Base-by-base conservation (phyloP, 2,797 vertebrate genomes). In the Strix occidentalis region DNA sequence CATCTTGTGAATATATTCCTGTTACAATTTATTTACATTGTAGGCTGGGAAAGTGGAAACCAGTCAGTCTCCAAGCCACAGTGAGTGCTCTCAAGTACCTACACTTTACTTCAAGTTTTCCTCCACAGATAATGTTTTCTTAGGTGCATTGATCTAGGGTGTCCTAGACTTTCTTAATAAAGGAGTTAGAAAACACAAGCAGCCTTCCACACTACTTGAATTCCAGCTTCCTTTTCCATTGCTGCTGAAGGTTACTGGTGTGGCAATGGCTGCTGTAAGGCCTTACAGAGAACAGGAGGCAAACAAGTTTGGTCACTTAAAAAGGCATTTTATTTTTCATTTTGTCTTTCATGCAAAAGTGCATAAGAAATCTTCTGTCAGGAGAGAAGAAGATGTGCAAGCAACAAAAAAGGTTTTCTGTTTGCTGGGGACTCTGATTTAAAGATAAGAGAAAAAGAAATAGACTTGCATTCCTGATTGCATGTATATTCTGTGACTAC, bases 11-110 rank as follows among this genome's bases (percentile, higher is more conserved):
- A 48, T 75, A 75, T 85, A 45, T 83, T 80, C 29, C 6, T 65
- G 7, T 21, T 56, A 41, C 12, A 77, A 23, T 56, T 31, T 35
- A 63, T 64, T 58, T 50, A 21, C 0, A 1, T 37, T 1, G 0
- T 51, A 29, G 45, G 10, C 28, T 20, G 51, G 26, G 63, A 76
- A 86, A 83, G 29, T 28, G 29, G 50, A 94, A 77, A 80, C 11
- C 4, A 74, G 16, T 33, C 35, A 54, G 18, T 43, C 56, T 83
- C 12, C 17, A 57, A 71, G 41, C 10, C 31, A n/a, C 54, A 37
- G 23, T 5, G 16, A 68, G 15, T 11, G 3, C 16, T 60, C 35
- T 86, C 24, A 37, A 41, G 68, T 25, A 33, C 66, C 24, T 65
- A 25, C 6, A 23, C 14, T 51, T 68, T 13, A 68, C n/a, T 72